These are phyloP conservation scores for Fistularia tabacaria DNA, from an alignment of 2,797 vertebrate species.

Conservation along the genomic window DNA sequence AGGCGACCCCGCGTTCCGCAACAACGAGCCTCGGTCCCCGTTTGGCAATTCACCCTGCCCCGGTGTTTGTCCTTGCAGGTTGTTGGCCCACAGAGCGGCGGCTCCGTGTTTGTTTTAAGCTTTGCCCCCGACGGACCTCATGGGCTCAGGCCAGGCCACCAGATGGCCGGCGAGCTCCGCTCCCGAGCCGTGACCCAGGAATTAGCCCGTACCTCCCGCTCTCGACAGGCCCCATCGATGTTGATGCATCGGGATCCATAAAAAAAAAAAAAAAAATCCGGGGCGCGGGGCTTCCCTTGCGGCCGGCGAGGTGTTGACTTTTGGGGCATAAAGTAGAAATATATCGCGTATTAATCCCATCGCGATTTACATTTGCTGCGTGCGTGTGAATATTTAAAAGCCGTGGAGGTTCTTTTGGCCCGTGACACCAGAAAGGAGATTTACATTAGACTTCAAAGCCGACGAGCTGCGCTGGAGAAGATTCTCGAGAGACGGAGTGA, in stretches of 20 bases:
- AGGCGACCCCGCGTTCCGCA: too few relatives aligned
- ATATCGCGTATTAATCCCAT: neutral
- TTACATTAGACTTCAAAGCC: slow-evolving; percentile 24
- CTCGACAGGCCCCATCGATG: neutral
- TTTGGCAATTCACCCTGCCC: too few relatives aligned
- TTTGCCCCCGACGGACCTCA: neutral
- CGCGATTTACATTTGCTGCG: neutral
- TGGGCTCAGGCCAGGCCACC: neutral
- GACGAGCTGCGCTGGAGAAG: slow-evolving; percentile 9
- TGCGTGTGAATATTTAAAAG: neutral
- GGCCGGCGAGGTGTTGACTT: too few relatives aligned
- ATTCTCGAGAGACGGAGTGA: slow-evolving; percentile 9
- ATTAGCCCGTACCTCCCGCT: neutral
- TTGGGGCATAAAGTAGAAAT: neutral
- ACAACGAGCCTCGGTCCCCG: too few relatives aligned
- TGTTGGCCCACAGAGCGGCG: neutral
- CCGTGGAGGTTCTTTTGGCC: neutral
- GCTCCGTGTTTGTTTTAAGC: neutral
- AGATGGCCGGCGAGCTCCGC: neutral
- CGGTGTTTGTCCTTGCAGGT: neutral
- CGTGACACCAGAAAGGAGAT: slow-evolving; percentile 12
- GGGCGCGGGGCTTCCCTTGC: neutral
- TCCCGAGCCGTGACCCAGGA: too few relatives aligned
- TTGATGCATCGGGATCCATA: neutral
- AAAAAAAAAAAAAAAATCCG: too few relatives aligned